Evolutionary conservation across 2,797 vertebrate genomes (phyloP), one percentile per base, ranked within the genome.

Genomic region (Coranthus polyacanthus): DNA sequence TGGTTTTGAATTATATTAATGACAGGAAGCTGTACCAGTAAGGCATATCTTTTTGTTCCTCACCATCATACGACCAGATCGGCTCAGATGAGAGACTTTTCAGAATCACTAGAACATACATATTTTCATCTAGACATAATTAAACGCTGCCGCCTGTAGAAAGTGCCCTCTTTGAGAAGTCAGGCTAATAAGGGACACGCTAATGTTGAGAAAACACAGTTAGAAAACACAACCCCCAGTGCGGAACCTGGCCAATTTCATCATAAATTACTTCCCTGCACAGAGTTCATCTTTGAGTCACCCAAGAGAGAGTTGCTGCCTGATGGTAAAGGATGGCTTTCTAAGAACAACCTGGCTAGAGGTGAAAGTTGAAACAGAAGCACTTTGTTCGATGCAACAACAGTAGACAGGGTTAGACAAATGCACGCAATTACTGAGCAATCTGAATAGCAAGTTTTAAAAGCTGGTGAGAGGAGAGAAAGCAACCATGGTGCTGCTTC

Each of bases 401-500:
- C 80, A 39, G 64, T 12, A 51, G 89, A 90, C 68, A 68, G 68
- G 72, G 69, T 29, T 38, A 89, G 87, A 92, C 90, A 89, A 92
- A 93, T 92, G 89, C 77, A 77, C 81, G 89, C 86, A 91, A 93
- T 93, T 92, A 90, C 73, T 81, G 76, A 72, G 76, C 83, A 79
- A 88, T 87, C 75, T 79, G 72, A 89, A 90, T 79, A 74, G 75
- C 62, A 36, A 58, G 82, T 73, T 89, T 81, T 82, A 77, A 78
- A 57, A 73, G 84, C 75, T 34, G 46, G 68, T 41, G 61, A 73
- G 61, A 73, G 75, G 75, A 75, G 68, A 65, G 63, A 82, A 66
- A 75, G 79, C 36, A 63, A 82, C 74, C 75, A 49, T 55, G 80
- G 69, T 57, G 70, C 68, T 37, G 75, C 77, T 74, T 78, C 68